These are phyloP conservation scores for Connochaetes taurinus DNA, from an alignment of 2,113 vertebrate species.

Conservation along the genomic window DNA sequence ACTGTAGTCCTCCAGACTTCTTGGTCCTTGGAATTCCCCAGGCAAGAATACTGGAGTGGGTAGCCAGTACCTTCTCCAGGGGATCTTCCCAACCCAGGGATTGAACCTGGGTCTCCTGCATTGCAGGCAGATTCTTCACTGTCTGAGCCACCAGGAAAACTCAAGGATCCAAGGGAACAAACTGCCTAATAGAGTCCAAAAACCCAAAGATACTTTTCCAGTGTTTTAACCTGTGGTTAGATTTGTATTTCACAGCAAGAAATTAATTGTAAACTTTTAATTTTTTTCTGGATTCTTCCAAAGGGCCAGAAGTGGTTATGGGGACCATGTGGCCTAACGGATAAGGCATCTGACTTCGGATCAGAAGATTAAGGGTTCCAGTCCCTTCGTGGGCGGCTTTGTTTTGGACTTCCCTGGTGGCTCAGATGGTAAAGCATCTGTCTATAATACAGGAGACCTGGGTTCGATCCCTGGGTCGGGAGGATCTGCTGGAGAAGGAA, in stretches of 20 bases:
- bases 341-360: too few relatives aligned
- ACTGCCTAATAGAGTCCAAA: neutral
- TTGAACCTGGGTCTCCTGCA: neutral
- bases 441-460: too few relatives aligned
- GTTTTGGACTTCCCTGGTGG: too few relatives aligned
- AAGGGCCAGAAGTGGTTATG: neutral
- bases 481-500: too few relatives aligned
- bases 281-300: neutral
- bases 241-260: neutral
- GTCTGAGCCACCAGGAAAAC: neutral
- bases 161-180: neutral
- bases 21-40: neutral
- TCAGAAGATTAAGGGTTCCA: too few relatives aligned
- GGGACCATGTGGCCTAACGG: too few relatives aligned
- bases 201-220: neutral
- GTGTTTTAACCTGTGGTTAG: neutral
- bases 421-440: too few relatives aligned
- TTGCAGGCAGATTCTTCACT: neutral
- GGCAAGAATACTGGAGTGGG: neutral
- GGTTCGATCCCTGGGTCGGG: too few relatives aligned
- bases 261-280: neutral
- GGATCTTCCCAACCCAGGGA: neutral
- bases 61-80: neutral
- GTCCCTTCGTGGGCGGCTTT: too few relatives aligned
- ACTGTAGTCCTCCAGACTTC: neutral